A percentile compares a stretch with the other conserved stretches of the same genome.
phyloP scores from a whole-genome alignment of 2,113 vertebrate species.

The Callipepla californica region DNA sequence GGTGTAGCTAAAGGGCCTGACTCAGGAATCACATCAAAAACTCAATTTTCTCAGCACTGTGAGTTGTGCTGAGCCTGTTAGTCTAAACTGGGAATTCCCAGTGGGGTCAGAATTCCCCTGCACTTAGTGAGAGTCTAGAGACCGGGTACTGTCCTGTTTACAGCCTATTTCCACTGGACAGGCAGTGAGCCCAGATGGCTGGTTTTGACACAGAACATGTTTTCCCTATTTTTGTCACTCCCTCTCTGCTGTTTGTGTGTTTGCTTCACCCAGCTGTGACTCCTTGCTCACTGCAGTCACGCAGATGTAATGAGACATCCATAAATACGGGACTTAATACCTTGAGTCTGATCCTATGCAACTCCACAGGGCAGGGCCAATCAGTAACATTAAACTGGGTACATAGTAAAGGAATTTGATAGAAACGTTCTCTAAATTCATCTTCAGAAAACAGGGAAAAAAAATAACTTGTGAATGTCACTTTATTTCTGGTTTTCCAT shows the following conservation, averaged over 20 bases:
- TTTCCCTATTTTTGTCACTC: slow-evolving; percentile 9
- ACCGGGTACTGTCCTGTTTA: background rate
- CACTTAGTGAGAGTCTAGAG: slow-evolving; percentile 13
- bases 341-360: fast-evolving
- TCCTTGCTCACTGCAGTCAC: background rate
- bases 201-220: slow-evolving; percentile 39
- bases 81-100: slow-evolving; percentile 41
- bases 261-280: background rate
- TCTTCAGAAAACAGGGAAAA: background rate
- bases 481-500: slow-evolving; percentile 19
- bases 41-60: background rate
- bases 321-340: fast-evolving
- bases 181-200: slow-evolving; percentile 26
- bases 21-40: background rate
- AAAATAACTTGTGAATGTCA: background rate
- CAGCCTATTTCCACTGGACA: slow-evolving; percentile 25
- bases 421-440: background rate
- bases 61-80: background rate
- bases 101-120: background rate
- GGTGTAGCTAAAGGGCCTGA: background rate
- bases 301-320: background rate
- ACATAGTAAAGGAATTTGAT: background rate
- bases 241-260: background rate
- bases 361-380: background rate
- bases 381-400: background rate